phyloP scores from a whole-genome alignment of 1,140 invertebrate genomes.

The Drosophila pseudoananassae region DNA sequence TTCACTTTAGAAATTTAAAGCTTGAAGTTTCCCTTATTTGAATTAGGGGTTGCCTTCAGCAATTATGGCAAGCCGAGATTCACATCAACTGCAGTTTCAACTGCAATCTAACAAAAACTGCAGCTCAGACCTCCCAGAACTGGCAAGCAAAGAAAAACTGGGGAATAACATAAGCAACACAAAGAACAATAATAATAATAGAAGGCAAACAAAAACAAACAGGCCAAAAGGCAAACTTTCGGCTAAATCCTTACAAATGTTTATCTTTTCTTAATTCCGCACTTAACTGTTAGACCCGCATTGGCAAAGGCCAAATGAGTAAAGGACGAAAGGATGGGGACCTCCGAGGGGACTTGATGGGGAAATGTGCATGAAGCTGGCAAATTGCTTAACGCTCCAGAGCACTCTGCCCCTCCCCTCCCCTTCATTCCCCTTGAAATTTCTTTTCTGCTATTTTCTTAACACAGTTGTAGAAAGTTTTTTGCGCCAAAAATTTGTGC shows the following conservation, averaged over 20 bases:
- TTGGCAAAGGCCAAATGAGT: slow-evolving; percentile 51
- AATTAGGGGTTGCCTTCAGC: neutral
- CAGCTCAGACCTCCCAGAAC: slow-evolving; percentile 7
- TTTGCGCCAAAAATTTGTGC: slow-evolving; percentile 62
- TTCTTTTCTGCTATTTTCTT: slow-evolving; percentile 65
- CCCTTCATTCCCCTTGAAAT: slow-evolving; percentile 2
- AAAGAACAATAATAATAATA: slow-evolving; percentile 63
- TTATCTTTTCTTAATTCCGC: slow-evolving; percentile 83
- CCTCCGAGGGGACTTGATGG: slow-evolving; percentile 2
- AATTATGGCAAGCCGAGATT: slow-evolving; percentile 1
- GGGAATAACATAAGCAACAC: slow-evolving; percentile 33
- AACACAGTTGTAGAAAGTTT: slow-evolving; percentile 78
- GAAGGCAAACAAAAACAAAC: slow-evolving; percentile 75
- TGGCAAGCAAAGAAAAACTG: slow-evolving; percentile 17
- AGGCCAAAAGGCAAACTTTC: slow-evolving; percentile 76
- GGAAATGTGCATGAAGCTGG: slow-evolving; percentile 68
- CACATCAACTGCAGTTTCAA: slow-evolving; percentile 20
- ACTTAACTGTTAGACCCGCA: slow-evolving; percentile 80
- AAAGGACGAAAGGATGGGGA: neutral
- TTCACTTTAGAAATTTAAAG: neutral
- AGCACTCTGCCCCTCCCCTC: slow-evolving; percentile 30
- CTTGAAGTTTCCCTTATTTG: neutral
- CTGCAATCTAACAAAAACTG: slow-evolving; percentile 29
- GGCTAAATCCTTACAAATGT: slow-evolving; percentile 83
- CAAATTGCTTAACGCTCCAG: slow-evolving; percentile 80